These are phyloP conservation scores for Sciurus vulgaris DNA, from an alignment of 2,797 vertebrate species.

Conservation along the genomic window DNA sequence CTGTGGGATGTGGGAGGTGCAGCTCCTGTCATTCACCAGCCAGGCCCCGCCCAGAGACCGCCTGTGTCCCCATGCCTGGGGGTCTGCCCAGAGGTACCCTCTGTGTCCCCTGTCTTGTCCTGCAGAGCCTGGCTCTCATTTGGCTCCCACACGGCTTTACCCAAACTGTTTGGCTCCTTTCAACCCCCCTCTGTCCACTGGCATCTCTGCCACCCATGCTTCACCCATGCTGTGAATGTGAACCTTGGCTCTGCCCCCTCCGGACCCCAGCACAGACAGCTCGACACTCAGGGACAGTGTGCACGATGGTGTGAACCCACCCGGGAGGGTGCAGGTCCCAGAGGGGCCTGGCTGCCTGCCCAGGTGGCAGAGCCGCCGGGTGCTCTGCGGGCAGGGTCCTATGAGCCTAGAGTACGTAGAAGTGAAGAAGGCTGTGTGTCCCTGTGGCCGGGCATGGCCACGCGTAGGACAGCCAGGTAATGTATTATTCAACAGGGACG, in stretches of 20 bases:
- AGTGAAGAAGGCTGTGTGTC: background rate
- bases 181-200: too few relatives aligned
- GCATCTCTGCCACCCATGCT: background rate
- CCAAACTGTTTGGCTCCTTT: background rate
- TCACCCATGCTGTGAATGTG: background rate
- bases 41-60: too few relatives aligned
- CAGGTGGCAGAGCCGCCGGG: fast-evolving
- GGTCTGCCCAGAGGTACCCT: background rate
- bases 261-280: fast-evolving
- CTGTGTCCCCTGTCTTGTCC: background rate
- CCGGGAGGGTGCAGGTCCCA: background rate
- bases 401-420: background rate
- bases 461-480: too few relatives aligned
- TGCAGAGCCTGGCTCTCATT: background rate
- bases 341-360: too few relatives aligned
- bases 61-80: background rate
- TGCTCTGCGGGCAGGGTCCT: fast-evolving
- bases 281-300: too few relatives aligned
- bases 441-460: background rate
- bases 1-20: background rate
- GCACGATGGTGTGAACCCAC: fast-evolving
- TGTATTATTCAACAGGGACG: background rate
- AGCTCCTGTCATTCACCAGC: too few relatives aligned
- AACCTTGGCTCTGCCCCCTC: background rate
- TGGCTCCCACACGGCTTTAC: background rate